A percentile compares a stretch with the other conserved stretches of the same genome.
Evolutionary conservation across 2,888 invertebrate species (phyloP).

Genomic region (Cantharis nigra): DNA sequence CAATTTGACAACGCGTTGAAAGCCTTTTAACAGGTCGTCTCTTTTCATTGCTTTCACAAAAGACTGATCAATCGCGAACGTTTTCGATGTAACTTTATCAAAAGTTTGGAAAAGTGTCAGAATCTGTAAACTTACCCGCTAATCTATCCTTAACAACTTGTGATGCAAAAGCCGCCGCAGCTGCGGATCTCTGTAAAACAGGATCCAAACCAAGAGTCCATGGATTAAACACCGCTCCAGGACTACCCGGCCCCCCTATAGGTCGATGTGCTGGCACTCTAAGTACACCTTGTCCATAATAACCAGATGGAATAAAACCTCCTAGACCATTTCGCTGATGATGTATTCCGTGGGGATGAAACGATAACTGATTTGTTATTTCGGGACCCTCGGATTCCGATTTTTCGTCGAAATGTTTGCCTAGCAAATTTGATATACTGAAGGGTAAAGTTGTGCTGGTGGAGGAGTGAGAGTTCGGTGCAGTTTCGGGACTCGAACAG

Average conservation of each 20-base stretch:
- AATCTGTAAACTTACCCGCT: constrained; percentile 68
- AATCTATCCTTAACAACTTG: constrained; percentile 83
- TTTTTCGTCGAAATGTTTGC: constrained; percentile 74
- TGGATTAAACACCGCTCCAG: constrained; percentile 55
- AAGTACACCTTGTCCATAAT: constrained; percentile 72
- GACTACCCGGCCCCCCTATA: constrained; percentile 60
- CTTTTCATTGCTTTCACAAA: background rate
- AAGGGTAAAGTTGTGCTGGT: constrained; percentile 69
- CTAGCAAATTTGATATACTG: constrained; percentile 80
- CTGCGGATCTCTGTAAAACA: constrained; percentile 68
- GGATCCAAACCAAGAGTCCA: constrained; percentile 62
- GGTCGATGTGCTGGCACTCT: constrained; percentile 82
- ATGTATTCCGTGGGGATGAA: constrained; percentile 44
- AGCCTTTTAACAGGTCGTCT: background rate
- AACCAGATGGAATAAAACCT: constrained; percentile 53
- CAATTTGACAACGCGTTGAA: constrained; percentile 27
- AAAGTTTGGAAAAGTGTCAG: background rate
- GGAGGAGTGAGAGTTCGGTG: constrained; percentile 57
- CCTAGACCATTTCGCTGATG: constrained; percentile 47
- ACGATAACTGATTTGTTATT: constrained; percentile 42
- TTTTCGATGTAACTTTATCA: background rate
- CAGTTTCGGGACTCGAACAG: constrained; percentile 57
- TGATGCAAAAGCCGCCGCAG: constrained; percentile 75
- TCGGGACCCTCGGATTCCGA: constrained; percentile 46
- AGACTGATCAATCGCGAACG: background rate